Evolutionary conservation across 1,140 invertebrate genomes (phyloP).

Genomic region (Neodiprion lecontei): DNA sequence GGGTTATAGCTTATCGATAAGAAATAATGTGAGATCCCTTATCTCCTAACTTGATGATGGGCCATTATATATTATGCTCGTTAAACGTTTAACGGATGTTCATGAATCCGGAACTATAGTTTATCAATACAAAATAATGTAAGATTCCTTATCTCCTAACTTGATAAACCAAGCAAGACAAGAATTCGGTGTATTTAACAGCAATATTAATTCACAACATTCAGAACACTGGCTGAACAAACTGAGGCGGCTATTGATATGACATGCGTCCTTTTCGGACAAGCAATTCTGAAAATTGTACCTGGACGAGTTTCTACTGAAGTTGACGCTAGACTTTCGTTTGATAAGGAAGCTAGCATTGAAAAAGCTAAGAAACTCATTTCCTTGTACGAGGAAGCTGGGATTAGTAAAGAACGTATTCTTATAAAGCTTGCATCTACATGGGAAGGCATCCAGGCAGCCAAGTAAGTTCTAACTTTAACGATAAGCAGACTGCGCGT

Average conservation of each 20-base stretch:
- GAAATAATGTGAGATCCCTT: too few relatives aligned
- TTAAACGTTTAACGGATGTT: too few relatives aligned
- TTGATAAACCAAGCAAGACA: background rate
- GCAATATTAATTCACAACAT: slow-evolving; percentile 40
- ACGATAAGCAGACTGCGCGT: background rate
- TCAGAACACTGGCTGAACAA: slow-evolving; percentile 74
- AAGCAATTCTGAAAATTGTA: slow-evolving; percentile 97
- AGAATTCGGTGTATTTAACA: background rate
- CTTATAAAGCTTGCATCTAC: slow-evolving; percentile 97
- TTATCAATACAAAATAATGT: background rate
- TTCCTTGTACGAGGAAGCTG: slow-evolving; percentile 86
- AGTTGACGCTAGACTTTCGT: slow-evolving; percentile 97
- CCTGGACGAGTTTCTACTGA: slow-evolving; percentile 98
- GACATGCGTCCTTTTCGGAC: slow-evolving; percentile 94
- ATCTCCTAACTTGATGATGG: too few relatives aligned
- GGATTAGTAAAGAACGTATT: slow-evolving; percentile 91
- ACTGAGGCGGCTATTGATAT: slow-evolving; percentile 87
- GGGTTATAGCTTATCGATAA: too few relatives aligned
- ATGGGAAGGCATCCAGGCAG: slow-evolving; percentile 99
- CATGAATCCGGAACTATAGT: too few relatives aligned
- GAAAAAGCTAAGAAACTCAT: slow-evolving; percentile 90
- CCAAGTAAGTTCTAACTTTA: slow-evolving; percentile 70
- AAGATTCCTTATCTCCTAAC: background rate
- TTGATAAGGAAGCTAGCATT: slow-evolving; percentile 91
- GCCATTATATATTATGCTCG: too few relatives aligned